Conservation (phyloP, 2,888 invertebrate genomes). For the Linnaemya tessellans region DNA sequence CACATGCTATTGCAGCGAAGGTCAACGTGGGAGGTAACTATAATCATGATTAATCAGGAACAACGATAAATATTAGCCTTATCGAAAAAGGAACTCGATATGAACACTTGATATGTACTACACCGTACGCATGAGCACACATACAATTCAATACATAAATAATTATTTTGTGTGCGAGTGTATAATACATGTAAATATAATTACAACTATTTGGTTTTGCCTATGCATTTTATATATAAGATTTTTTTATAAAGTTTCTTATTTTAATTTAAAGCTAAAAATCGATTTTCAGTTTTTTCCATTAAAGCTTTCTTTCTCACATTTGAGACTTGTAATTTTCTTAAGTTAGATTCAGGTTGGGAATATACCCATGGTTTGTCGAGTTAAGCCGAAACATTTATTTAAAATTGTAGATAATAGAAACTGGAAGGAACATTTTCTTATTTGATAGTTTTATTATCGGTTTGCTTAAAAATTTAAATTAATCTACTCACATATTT, state of each 20-base stretch:
- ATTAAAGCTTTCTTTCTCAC: constrained; percentile 67
- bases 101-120: constrained; percentile 14
- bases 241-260: constrained; percentile 47
- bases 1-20: no score
- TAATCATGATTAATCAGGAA: no score
- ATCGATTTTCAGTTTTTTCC: constrained; percentile 54
- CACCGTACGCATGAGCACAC: not conserved
- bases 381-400: constrained; percentile 64
- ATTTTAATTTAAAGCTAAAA: constrained; percentile 48
- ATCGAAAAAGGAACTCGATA: no score
- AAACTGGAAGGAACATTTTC: constrained; percentile 66
- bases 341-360: constrained; percentile 8
- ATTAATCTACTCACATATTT: not conserved
- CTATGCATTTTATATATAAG: constrained; percentile 15
- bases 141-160: not conserved
- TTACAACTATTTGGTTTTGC: constrained; percentile 17
- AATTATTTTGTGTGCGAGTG: not conserved
- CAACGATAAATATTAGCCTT: no score
- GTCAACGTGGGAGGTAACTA: no score
- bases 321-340: constrained; percentile 48
- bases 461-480: not conserved
- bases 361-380: not conserved
- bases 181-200: not conserved
- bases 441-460: constrained; percentile 12
- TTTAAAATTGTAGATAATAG: constrained; percentile 67